A percentile compares a stretch with the other conserved stretches of the same genome.
These are phyloP conservation scores for Megaustenia siamemsis DNA, from an alignment of 2,888 invertebrate species.

Conservation along the genomic window DNA sequence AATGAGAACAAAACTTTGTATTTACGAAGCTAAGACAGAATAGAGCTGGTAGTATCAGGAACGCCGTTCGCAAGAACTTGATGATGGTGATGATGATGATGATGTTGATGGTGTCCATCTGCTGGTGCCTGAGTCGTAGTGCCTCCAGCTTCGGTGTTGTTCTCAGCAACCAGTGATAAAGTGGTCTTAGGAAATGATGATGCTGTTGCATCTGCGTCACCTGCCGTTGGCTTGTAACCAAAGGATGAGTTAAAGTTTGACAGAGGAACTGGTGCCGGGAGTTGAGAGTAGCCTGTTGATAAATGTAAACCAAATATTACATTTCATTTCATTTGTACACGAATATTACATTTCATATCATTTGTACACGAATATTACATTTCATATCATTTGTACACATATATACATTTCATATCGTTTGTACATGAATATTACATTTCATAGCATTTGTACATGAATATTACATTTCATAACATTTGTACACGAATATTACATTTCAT, in stretches of 20 bases:
- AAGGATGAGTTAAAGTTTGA: conserved; percentile 27
- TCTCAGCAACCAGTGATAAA: background rate
- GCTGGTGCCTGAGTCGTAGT: background rate
- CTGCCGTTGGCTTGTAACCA: background rate
- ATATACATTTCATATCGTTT: too few relatives aligned
- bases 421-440: too few relatives aligned
- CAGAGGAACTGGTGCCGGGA: conserved; percentile 23
- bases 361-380: too few relatives aligned
- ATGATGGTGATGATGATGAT: conserved; percentile 40
- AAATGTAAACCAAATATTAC: background rate
- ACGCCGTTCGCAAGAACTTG: conserved; percentile 46
- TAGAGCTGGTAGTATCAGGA: background rate
- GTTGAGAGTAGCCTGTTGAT: conserved; percentile 5
- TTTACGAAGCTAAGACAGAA: conserved; percentile 9
- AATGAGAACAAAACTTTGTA: background rate
- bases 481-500: too few relatives aligned
- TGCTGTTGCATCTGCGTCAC: background rate
- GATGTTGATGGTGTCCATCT: conserved; percentile 17
- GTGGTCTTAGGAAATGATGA: background rate
- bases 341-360: too few relatives aligned
- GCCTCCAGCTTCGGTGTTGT: conserved; percentile 10
- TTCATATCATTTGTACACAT: too few relatives aligned
- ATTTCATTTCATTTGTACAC: too few relatives aligned
- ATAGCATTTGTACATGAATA: too few relatives aligned
- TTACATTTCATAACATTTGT: too few relatives aligned